These are phyloP conservation scores for Ceratotherium simum DNA, from an alignment of 2,113 vertebrate species.

Conservation along the genomic window DNA sequence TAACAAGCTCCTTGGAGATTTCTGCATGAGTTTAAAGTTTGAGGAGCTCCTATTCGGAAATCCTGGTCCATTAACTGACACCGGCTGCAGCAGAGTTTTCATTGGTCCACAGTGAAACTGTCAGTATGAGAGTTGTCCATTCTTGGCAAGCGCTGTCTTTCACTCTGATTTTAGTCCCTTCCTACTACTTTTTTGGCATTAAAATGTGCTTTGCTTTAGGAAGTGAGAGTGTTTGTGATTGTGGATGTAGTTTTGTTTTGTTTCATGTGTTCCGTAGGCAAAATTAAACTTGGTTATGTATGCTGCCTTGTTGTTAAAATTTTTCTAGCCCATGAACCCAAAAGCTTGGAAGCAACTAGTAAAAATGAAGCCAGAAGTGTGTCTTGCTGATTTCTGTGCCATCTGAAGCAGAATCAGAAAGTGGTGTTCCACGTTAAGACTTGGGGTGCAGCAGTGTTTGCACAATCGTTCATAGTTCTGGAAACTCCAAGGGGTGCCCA, in stretches of 20 bases:
- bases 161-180: neutral
- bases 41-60: neutral
- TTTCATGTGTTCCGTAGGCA: neutral
- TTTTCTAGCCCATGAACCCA: neutral
- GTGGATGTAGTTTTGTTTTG: neutral
- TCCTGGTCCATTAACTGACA: neutral
- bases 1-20: neutral
- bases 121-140: neutral
- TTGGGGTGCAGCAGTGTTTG: neutral
- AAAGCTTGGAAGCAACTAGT: neutral
- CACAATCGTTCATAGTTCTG: accelerated
- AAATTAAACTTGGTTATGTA: neutral
- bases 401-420: too few species aligned
- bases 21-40: accelerated
- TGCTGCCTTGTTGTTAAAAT: neutral
- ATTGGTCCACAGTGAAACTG: neutral
- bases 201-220: neutral
- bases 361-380: neutral
- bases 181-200: neutral
- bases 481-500: neutral
- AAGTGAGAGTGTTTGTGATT: neutral
- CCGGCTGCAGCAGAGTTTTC: too few species aligned
- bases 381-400: neutral
- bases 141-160: neutral
- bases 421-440: neutral